phyloP scores from a whole-genome alignment of 2,888 invertebrate species.

The Xanthorhoe designata region DNA sequence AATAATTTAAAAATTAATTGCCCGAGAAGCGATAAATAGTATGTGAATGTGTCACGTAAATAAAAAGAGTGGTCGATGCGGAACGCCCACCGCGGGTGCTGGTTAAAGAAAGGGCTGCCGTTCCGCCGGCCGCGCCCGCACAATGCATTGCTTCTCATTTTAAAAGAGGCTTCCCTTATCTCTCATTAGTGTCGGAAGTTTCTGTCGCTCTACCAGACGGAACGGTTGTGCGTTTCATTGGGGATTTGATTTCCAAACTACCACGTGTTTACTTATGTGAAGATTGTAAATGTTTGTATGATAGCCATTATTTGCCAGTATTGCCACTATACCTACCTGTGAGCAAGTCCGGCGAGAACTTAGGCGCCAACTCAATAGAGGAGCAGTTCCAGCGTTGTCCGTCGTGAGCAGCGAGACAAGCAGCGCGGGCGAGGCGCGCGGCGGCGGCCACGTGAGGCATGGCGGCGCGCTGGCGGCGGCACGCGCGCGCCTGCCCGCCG shows the following conservation, averaged over 20 bases:
- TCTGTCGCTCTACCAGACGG: constrained; percentile 55
- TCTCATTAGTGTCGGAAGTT: constrained; percentile 69
- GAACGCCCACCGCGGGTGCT: constrained; percentile 60
- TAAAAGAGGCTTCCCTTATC: constrained; percentile 74
- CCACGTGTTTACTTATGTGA: too few relatives aligned
- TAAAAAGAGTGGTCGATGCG: constrained; percentile 69
- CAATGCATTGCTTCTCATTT: constrained; percentile 67
- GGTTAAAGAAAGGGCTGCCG: constrained; percentile 70
- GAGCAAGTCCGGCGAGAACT: constrained; percentile 90
- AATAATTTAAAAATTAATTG: constrained; percentile 76
- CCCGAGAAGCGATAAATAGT: constrained; percentile 78
- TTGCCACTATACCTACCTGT: constrained; percentile 89
- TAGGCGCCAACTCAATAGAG: constrained; percentile 89
- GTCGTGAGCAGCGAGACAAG: constrained; percentile 90
- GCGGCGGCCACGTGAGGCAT: constrained; percentile 93
- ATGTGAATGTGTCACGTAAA: constrained; percentile 73
- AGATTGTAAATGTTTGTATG: too few relatives aligned
- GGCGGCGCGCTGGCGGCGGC: constrained; percentile 87
- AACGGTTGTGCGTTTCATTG: constrained; percentile 46
- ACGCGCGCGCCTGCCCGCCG: constrained; percentile 87
- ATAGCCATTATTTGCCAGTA: too few relatives aligned
- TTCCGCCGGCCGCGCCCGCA: constrained; percentile 68
- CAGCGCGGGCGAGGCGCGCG: constrained; percentile 87
- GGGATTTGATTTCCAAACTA: too few relatives aligned
- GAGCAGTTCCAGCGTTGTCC: constrained; percentile 94